phyloP scores from a whole-genome alignment of 1,140 invertebrate genomes.

The Lycorma delicatula region DNA sequence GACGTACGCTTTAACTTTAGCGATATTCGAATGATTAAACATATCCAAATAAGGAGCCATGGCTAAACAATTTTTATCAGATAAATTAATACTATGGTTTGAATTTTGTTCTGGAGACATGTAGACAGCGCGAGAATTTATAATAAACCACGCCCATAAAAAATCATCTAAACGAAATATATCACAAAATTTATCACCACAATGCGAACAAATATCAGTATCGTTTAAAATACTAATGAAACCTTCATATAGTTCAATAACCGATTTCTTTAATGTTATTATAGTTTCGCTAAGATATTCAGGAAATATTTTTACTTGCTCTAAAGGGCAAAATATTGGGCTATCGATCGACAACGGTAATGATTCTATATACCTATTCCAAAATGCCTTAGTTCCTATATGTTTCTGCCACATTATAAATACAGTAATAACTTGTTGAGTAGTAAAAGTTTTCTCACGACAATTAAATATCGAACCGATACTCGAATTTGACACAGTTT shows the following conservation, averaged over 20 bases:
- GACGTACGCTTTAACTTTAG: slow-evolving; percentile 25
- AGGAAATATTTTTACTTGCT: slow-evolving; percentile 24
- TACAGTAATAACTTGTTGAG: slow-evolving; percentile 36
- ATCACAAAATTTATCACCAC: slow-evolving; percentile 16
- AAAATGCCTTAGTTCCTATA: slow-evolving; percentile 26
- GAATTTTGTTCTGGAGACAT: slow-evolving; percentile 23
- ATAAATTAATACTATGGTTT: slow-evolving; percentile 19
- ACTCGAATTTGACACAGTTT: slow-evolving; percentile 25
- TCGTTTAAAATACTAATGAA: slow-evolving; percentile 9
- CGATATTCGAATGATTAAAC: slow-evolving; percentile 45
- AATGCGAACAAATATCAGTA: slow-evolving; percentile 26
- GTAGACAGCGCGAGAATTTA: slow-evolving; percentile 50
- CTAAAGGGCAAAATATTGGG: slow-evolving; percentile 29
- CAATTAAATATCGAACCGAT: slow-evolving; percentile 22
- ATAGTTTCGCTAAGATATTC: slow-evolving; percentile 23
- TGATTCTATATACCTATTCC: slow-evolving; percentile 38
- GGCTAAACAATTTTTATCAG: slow-evolving; percentile 39
- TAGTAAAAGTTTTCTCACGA: slow-evolving; percentile 13
- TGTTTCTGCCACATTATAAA: slow-evolving; percentile 38
- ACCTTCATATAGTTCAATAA: slow-evolving; percentile 19
- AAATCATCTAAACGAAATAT: slow-evolving; percentile 29
- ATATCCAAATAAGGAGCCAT: slow-evolving; percentile 55
- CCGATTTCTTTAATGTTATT: slow-evolving; percentile 19
- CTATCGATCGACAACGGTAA: slow-evolving; percentile 37
- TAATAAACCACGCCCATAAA: slow-evolving; percentile 45